Base-by-base conservation (phyloP, 2,888 invertebrate genomes). In the Sicus ferrugineus region DNA sequence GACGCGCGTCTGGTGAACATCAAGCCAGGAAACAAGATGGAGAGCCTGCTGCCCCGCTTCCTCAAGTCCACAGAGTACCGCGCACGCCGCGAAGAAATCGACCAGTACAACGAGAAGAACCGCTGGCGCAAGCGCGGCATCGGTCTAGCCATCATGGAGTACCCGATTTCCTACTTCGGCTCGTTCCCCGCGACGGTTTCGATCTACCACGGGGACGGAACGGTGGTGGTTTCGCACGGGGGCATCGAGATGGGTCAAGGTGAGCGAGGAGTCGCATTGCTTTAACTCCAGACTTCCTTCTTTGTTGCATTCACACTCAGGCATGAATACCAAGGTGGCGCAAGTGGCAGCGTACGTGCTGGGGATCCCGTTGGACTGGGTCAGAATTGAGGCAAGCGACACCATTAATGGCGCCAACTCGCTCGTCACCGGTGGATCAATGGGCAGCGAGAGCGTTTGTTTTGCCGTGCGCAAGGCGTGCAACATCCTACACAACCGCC, bases 171-270 rank as follows among this genome's bases (percentile, higher is more conserved):
- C 1, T 79, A 86, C 21, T 78, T 84, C 26, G 86, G 88, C 0
- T 87, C 88, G 59, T 89, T 84, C 70, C 86, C 88, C 67, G 88
- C 89, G 0, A 84, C 89, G 26, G 86, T 93, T 16, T 86, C 90
- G 0, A 89, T 94, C 69, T 92, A 89, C 79, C 90, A 90, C 26
- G 87, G 87, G 0, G 92, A 93, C 80, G 92, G 90, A 0, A 88
- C 89, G 1, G 91, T 94, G 1, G 87, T 89, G 0, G 85, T 94
- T 7, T 85, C 88, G 6, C 92, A 92, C 77, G 90, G 90, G 6
- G 92, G 91, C 0, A 86, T 91, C 46, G 92, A 93, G 86, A 89
- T 90, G 77, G 94, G 94, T 0, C 94, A 95, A 86, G 94, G 94
- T 75, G 2, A 14, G 54, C 14, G 28, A 69, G n/a, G 16, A 19